phyloP scores from a whole-genome alignment of 2,797 vertebrate genomes.

The Euthynnus affinis region DNA sequence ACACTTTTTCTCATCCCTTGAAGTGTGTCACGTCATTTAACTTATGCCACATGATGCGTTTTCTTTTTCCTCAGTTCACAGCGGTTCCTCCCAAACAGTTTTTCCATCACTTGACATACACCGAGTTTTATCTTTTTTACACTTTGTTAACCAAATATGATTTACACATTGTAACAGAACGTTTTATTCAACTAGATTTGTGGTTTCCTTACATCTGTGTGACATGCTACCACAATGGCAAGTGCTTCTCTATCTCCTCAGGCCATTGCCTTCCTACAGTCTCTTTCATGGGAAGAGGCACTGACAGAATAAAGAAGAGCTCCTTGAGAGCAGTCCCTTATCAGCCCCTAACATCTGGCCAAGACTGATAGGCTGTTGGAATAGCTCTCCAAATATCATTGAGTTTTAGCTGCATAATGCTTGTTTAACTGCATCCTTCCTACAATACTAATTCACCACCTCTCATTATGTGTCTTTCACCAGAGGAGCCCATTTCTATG shows the following conservation, averaged over 20 bases:
- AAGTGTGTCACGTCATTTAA: constrained; percentile 70
- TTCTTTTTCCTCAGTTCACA: constrained; percentile 54
- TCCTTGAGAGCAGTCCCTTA: constrained; percentile 79
- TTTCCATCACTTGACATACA: constrained; percentile 43
- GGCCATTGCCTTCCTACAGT: constrained; percentile 67
- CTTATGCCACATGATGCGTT: constrained; percentile 51
- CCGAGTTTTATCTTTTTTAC: constrained; percentile 32
- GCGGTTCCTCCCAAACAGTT: constrained; percentile 29
- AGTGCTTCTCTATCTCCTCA: constrained; percentile 65
- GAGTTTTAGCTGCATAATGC: constrained; percentile 80
- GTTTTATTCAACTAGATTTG: constrained; percentile 59
- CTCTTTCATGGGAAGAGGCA: constrained; percentile 72
- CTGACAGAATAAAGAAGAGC: constrained; percentile 80
- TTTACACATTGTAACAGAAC: constrained; percentile 40
- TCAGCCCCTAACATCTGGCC: constrained; percentile 83
- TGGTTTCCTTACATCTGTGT: constrained; percentile 66
- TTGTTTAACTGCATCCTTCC: constrained; percentile 80
- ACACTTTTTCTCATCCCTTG: constrained; percentile 53
- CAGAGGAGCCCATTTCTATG: constrained; percentile 70
- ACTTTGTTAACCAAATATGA: constrained; percentile 56
- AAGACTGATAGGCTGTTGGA: constrained; percentile 82
- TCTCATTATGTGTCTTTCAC: constrained; percentile 76
- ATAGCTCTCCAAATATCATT: constrained; percentile 79
- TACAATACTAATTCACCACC: constrained; percentile 76
- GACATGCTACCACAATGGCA: constrained; percentile 59